These are phyloP conservation scores for Aptenodytes forsteri DNA, from an alignment of 2,113 vertebrate genomes.

Conservation along the genomic window DNA sequence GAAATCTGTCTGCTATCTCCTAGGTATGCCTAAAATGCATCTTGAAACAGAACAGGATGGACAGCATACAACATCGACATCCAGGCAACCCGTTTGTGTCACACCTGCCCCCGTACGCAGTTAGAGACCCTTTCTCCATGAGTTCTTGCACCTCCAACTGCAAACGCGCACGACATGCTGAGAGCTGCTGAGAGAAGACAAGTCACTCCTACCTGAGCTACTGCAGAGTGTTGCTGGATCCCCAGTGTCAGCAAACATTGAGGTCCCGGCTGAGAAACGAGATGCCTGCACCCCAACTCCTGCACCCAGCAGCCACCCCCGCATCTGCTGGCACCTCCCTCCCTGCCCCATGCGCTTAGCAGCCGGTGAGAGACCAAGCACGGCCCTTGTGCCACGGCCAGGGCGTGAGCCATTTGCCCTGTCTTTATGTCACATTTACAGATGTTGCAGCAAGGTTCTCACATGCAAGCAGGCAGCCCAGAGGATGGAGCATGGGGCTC, in stretches of 20 bases:
- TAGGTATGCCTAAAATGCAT: neutral
- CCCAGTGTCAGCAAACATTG: rapidly evolving
- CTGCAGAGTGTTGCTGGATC: neutral
- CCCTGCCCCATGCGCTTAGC: rapidly evolving
- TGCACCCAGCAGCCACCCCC: neutral
- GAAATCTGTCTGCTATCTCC: neutral
- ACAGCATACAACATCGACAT: rapidly evolving
- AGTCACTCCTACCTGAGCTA: neutral
- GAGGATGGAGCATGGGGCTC: neutral
- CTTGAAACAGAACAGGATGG: neutral
- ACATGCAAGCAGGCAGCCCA: rapidly evolving
- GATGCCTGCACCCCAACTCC: neutral
- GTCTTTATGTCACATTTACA: neutral
- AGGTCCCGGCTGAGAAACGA: neutral
- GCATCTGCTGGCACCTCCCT: neutral
- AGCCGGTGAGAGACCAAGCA: rapidly evolving
- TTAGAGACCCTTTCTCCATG: neutral
- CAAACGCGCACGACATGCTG: rapidly evolving
- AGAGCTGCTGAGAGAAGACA: neutral
- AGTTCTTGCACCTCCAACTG: neutral
- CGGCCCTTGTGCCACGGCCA: rapidly evolving
- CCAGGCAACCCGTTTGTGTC: neutral
- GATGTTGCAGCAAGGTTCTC: neutral
- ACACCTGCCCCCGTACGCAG: rapidly evolving
- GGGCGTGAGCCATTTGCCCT: neutral